Evolutionary conservation across 2,113 vertebrate species (phyloP).

Genomic region (Desmodus rotundus): DNA sequence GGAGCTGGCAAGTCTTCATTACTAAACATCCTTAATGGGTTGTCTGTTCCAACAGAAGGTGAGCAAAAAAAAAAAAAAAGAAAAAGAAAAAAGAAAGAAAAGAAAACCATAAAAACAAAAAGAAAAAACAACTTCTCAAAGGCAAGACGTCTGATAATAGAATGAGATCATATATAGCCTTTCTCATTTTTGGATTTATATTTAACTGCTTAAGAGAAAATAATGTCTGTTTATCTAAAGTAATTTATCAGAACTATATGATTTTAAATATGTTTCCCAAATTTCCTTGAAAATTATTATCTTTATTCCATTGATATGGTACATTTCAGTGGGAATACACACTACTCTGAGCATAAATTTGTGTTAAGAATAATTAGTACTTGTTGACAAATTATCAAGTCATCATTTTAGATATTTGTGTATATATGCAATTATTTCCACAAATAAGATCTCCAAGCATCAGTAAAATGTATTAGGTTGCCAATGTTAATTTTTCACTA

Average conservation of each 20-base stretch:
- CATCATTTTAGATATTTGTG: background rate
- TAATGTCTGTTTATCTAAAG: background rate
- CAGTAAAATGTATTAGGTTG: background rate
- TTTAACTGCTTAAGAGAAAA: background rate
- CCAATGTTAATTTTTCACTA: background rate
- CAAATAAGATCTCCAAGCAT: background rate
- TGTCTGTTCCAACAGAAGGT: constrained; percentile 86
- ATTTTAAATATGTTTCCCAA: background rate
- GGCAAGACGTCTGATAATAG: background rate
- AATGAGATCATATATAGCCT: background rate
- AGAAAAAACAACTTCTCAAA: no score
- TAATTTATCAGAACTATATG: background rate
- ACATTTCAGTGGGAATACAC: background rate
- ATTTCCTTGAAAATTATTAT: background rate
- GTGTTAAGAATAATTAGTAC: background rate
- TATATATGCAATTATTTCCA: background rate
- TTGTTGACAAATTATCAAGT: background rate
- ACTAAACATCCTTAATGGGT: constrained; percentile 90
- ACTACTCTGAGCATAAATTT: background rate
- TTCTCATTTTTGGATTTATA: background rate
- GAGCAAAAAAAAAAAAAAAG: background rate
- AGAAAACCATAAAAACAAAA: no score
- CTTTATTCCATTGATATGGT: background rate
- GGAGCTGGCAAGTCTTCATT: constrained; percentile 94
- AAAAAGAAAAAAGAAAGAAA: no score